Base-by-base conservation (phyloP, 1,140 invertebrate genomes). In the Cydia amplana region DNA sequence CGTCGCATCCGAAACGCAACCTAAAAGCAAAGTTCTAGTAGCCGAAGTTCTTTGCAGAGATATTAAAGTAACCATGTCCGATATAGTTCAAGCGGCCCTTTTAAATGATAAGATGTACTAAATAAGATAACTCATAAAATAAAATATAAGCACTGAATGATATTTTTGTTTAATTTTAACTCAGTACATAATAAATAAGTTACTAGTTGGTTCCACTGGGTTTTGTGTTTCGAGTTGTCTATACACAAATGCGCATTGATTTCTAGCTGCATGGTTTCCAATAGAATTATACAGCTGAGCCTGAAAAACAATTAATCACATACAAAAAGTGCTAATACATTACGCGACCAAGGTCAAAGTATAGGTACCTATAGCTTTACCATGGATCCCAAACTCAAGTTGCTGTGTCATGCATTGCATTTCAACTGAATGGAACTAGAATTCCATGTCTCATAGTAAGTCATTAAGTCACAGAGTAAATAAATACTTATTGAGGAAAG, bases 231-330 rank as follows among this genome's bases (percentile, higher is more conserved):
- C 95, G 1, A 96, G 88, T 75, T 95, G 94, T 46, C 95, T 93
- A 80, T 95, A 97, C 88, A 96, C 95, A 78, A 95, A 95, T 0
- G 96, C 95, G 83, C 95, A 96, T 77, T 95, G 95, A 87, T 97
- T 97, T 77, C 96, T 93, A 79, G 96, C 94, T 23, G 86, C 91
- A 23, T 94, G 93, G 78, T 95, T 94, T 32, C 95, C 94, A 4
- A 97, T 92, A 76, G 95, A 94, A 80, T 97, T 94, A 77, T 95
- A 96, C 0, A 96, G 87, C 77, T 95, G 93, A 20, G 95, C 95
- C 91, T 95, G 83, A 77, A 95, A 95, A 73, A 78, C 12, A 32
- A 51, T 25, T 77, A 77, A 12, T 10, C 14, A 46, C n/a, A n/a
- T n/a, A n/a, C n/a, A n/a, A n/a, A n/a, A n/a, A n/a, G 32, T 32